Evolutionary conservation across 64 coral and sea anemone genomes (phyloP), one percentile per base, ranked within the genome.

Genomic region (Actinia equina): DNA sequence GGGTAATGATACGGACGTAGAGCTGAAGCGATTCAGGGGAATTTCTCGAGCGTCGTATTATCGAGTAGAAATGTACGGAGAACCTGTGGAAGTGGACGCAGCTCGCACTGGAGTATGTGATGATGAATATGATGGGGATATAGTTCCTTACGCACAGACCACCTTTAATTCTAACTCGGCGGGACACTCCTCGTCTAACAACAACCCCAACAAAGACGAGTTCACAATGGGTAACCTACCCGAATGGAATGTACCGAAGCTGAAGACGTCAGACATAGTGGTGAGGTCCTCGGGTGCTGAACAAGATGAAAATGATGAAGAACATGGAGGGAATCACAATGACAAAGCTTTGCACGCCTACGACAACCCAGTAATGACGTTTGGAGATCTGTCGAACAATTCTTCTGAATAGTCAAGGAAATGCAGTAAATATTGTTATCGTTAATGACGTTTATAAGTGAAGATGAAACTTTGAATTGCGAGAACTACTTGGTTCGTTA

Each of bases 181-280:
- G 18, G 44, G 20, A 42, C 62, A 17, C 7, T 76, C 70, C 0
- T 26, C 27, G 44, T 6, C 86, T 7, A 86, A 92, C 14, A 45
- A 83, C 7, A 87, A 56, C 26, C 14, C 27, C 26, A 83, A 84
- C 16, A 44, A 77, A 71, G 94, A 93, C 41, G 91, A 93, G 46
- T 96, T 96, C 80, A 77, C 85, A 55, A 92, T 96, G 49, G 94
- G 94, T 2, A 25, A 83, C 53, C 55, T 96, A 82, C 94, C 94
- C 1, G 88, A 96, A 58, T 96, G 94, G 94, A 86, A 96, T 44
- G 60, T 96, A 5, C 94, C 94, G 42, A 93, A 85, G 62, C 61
- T 96, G 19, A 46, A 77, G 12, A 77, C 88, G 57, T 59, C 41
- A 19, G 88, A 93, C 6, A 76, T 96, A 17, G 44, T 87, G 23